A percentile compares a stretch with the other conserved stretches of the same genome.
These are phyloP conservation scores for Sus cebifrons DNA, from an alignment of 2,797 vertebrate genomes.

Conservation along the genomic window DNA sequence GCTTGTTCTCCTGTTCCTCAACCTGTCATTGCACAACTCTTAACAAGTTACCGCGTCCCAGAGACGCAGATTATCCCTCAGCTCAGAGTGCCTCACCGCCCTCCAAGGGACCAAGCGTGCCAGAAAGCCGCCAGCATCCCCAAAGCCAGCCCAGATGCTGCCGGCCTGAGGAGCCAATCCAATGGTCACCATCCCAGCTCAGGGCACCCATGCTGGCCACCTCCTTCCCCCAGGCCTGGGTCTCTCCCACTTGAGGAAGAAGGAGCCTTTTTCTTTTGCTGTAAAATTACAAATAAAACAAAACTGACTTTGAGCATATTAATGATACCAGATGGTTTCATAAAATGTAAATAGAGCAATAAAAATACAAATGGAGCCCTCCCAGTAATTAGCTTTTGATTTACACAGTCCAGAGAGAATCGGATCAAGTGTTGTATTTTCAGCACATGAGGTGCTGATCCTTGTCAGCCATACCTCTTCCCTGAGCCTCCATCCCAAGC, in stretches of 20 bases:
- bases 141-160: not conserved
- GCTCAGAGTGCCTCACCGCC: constrained; percentile 47
- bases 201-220: fast-evolving
- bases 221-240: not conserved
- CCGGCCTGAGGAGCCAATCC: not conserved
- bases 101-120: not conserved
- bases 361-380: constrained; percentile 85
- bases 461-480: not conserved
- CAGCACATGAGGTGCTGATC: not conserved
- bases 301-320: constrained; percentile 85
- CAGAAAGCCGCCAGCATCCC: not conserved
- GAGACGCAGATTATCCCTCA: constrained; percentile 69
- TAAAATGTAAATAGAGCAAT: constrained; percentile 88
- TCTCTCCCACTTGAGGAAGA: constrained; percentile 44
- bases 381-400: constrained; percentile 86
- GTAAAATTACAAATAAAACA: constrained; percentile 77
- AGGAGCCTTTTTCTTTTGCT: constrained; percentile 52
- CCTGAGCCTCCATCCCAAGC: not conserved
- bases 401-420: constrained; percentile 77
- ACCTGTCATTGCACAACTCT: constrained; percentile 77
- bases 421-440: not conserved
- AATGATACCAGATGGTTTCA: constrained; percentile 88
- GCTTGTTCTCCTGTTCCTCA: constrained; percentile 81
- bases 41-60: constrained; percentile 70
- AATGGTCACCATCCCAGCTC: not conserved